Percentiles rank a stretch among this genome's conserved stretches.
phyloP scores from a whole-genome alignment of 2,113 vertebrate genomes.

The Suricata suricatta region DNA sequence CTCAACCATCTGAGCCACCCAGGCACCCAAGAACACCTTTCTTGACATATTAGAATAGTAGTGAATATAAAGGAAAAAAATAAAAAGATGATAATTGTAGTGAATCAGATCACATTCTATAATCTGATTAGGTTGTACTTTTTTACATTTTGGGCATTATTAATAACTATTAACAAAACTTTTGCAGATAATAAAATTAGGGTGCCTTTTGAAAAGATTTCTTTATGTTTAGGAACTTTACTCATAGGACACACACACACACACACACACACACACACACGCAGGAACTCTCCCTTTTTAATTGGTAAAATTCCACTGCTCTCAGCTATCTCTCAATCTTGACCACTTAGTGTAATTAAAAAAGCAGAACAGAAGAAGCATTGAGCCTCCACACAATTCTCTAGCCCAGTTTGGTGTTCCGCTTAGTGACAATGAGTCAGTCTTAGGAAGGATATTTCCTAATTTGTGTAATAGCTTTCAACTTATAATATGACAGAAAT shows the following conservation, averaged over 20 bases:
- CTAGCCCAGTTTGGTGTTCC: background rate
- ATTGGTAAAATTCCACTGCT: constrained; percentile 60
- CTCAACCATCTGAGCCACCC: too few relatives aligned
- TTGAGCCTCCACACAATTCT: background rate
- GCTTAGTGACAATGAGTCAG: background rate
- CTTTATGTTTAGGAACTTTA: background rate
- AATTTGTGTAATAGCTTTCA: background rate
- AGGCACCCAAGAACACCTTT: background rate
- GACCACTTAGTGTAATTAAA: constrained; percentile 58
- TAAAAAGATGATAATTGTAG: background rate
- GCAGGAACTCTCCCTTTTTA: constrained; percentile 40
- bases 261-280: background rate
- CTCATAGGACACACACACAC: background rate
- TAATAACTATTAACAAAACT: background rate
- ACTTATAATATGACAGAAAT: background rate
- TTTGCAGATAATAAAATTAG: background rate
- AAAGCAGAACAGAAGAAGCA: constrained; percentile 2
- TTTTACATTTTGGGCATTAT: background rate
- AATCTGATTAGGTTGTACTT: background rate
- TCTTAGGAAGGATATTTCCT: background rate
- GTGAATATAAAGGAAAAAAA: background rate
- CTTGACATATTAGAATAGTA: background rate
- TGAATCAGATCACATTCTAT: background rate
- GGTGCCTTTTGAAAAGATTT: background rate
- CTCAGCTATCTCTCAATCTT: constrained; percentile 49